phyloP scores from a whole-genome alignment of 2,888 invertebrate genomes.

The Epiblema foenella region DNA sequence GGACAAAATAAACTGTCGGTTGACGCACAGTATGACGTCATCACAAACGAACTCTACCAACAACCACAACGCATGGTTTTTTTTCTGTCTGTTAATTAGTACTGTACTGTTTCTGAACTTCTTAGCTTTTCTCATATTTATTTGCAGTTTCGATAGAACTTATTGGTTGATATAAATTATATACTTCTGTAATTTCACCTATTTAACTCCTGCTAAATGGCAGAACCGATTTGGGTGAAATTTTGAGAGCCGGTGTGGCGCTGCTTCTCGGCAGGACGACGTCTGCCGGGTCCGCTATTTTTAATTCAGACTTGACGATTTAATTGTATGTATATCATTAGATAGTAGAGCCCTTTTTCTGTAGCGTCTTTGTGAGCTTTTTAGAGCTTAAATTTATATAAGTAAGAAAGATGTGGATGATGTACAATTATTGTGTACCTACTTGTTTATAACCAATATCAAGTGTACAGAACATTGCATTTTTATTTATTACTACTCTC shows the following conservation, averaged over 20 bases:
- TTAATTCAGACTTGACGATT: too few relatives aligned
- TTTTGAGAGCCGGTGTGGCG: too few relatives aligned
- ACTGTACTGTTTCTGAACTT: background rate
- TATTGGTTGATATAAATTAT: too few relatives aligned
- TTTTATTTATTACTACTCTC: too few relatives aligned
- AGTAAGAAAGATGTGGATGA: background rate
- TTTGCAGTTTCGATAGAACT: too few relatives aligned
- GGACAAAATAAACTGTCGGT: constrained; percentile 47
- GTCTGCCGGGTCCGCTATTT: too few relatives aligned
- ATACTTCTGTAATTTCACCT: too few relatives aligned
- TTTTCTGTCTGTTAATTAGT: background rate
- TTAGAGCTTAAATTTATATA: background rate
- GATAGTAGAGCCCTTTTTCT: background rate
- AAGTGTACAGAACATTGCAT: too few relatives aligned
- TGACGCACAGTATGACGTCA: constrained; percentile 44
- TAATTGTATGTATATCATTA: too few relatives aligned
- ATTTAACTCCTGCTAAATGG: too few relatives aligned
- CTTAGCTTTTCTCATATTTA: background rate
- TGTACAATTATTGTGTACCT: background rate
- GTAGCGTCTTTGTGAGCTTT: background rate
- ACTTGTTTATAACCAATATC: background rate
- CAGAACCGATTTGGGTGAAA: too few relatives aligned
- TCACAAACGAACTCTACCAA: background rate
- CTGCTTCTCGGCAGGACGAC: too few relatives aligned
- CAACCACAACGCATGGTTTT: background rate